Conservation (phyloP, 2,113 vertebrate genomes). For the Alligator mississippiensis region DNA sequence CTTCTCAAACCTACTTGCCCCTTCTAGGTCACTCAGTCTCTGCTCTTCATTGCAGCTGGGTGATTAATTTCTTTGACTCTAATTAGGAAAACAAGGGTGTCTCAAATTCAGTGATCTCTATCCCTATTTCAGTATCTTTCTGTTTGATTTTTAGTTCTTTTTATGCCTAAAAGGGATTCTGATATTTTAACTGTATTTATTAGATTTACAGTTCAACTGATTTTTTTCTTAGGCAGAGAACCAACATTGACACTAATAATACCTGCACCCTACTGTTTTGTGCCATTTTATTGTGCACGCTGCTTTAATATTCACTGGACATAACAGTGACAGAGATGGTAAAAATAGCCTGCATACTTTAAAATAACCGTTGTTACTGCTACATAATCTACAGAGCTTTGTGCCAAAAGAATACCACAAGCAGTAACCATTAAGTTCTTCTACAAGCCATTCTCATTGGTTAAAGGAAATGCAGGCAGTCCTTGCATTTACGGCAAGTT, state of each 20-base stretch:
- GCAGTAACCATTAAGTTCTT: neutral
- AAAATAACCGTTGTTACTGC: neutral
- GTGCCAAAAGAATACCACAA: neutral
- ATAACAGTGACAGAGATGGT: neutral
- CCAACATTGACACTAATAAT: neutral
- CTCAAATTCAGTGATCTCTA: neutral
- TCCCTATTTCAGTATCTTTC: neutral
- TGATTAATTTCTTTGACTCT: neutral
- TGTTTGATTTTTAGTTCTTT: neutral
- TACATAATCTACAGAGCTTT: neutral
- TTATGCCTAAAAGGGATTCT: neutral
- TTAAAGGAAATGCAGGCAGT: neutral
- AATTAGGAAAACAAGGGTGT: neutral
- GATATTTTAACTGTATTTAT: neutral
- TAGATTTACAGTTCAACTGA: neutral
- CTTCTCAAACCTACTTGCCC: neutral
- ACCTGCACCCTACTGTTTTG: neutral
- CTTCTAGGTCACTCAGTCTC: neutral
- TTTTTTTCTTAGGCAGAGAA: neutral
- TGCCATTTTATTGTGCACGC: neutral
- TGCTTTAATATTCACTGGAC: neutral
- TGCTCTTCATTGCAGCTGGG: neutral
- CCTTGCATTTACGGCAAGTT: too few species aligned
- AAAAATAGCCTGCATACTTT: neutral
- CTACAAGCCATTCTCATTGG: neutral